These are phyloP conservation scores for Chaenodraco wilsoni DNA, from an alignment of 2,797 vertebrate species.

Conservation along the genomic window DNA sequence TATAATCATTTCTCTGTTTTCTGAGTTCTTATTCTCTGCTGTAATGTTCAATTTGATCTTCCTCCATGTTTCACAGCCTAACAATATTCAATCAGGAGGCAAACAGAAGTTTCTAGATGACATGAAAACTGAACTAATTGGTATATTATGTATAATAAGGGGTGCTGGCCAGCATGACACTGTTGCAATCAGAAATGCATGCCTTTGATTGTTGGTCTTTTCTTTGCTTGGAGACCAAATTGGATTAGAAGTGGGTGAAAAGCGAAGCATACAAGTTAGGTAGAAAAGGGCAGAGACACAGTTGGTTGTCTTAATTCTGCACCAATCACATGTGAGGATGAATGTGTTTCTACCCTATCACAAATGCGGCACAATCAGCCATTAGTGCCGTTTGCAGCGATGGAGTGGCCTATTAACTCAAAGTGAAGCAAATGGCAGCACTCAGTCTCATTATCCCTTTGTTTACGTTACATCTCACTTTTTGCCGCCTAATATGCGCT, in stretches of 20 bases:
- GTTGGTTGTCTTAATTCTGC: slow-evolving; percentile 4
- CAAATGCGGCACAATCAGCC: background rate
- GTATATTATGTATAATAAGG: background rate
- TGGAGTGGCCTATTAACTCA: slow-evolving; percentile 12
- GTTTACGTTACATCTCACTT: background rate
- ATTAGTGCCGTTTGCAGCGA: slow-evolving; percentile 8
- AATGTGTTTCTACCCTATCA: slow-evolving; percentile 12
- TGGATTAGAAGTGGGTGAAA: slow-evolving; percentile 8
- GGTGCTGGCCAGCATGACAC: background rate
- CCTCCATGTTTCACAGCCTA: background rate
- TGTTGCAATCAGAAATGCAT: background rate
- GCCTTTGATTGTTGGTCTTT: background rate
- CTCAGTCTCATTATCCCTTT: slow-evolving; percentile 24
- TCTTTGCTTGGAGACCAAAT: background rate
- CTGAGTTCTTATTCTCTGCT: background rate
- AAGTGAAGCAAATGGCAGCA: slow-evolving; percentile 3
- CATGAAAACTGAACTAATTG: slow-evolving; percentile 9
- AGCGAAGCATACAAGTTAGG: slow-evolving; percentile 3
- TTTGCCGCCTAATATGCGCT: slow-evolving; percentile 2
- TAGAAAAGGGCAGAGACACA: slow-evolving; percentile 28
- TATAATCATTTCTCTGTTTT: background rate
- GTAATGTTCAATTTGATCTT: background rate
- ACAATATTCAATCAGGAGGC: background rate
- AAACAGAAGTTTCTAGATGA: slow-evolving; percentile 15
- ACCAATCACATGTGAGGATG: slow-evolving; percentile 7